Percentiles rank a stretch among this genome's conserved stretches.
Evolutionary conservation across 2,797 vertebrate species (phyloP).

Genomic region (Pithecia hirsuta): DNA sequence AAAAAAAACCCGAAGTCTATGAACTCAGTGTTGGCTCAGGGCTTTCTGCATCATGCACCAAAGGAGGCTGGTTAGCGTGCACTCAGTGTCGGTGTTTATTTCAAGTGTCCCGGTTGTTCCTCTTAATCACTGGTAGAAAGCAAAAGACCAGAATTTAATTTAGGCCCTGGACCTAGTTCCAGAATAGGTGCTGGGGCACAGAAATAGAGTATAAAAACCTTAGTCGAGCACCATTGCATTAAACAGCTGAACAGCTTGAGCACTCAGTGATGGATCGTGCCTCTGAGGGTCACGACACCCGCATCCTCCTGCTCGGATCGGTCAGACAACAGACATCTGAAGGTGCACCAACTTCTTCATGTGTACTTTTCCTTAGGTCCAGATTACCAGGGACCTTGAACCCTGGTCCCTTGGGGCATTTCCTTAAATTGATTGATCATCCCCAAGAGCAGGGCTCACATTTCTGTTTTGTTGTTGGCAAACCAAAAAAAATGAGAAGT

Average conservation of each 20-base stretch:
- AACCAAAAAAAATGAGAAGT: slow-evolving; percentile 27
- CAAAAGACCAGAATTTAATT: neutral
- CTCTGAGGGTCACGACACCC: neutral
- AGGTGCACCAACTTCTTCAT: neutral
- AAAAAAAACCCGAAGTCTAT: neutral
- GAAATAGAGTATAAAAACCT: neutral
- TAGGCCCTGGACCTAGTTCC: neutral
- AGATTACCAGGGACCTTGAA: neutral
- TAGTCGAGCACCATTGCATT: rapidly evolving
- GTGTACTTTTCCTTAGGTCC: neutral
- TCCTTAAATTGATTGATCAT: neutral
- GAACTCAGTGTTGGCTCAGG: neutral
- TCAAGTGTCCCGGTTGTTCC: neutral
- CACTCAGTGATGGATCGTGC: rapidly evolving
- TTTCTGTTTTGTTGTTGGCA: slow-evolving; percentile 14
- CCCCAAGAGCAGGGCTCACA: neutral
- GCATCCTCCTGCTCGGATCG: rapidly evolving
- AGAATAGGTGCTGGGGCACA: neutral
- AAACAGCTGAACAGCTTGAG: neutral
- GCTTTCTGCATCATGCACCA: neutral
- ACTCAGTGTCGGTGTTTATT: rapidly evolving
- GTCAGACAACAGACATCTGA: neutral
- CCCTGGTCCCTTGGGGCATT: neutral
- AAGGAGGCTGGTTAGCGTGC: rapidly evolving
- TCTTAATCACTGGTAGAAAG: neutral